Evolutionary conservation across 2,888 invertebrate species (phyloP), one percentile per base, ranked within the genome.

Genomic region (Portevinia maculata): DNA sequence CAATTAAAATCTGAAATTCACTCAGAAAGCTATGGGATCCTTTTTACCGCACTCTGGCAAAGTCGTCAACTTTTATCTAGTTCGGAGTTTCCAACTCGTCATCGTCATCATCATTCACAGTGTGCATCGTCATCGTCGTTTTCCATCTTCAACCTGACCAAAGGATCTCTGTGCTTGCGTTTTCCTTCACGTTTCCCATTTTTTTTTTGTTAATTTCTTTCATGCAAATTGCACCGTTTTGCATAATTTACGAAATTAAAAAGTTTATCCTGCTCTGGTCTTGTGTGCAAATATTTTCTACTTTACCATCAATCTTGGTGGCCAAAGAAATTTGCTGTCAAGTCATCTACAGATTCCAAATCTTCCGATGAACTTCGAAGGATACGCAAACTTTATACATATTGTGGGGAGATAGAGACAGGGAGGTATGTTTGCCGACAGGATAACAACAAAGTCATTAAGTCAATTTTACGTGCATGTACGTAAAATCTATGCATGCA

Each of bases 171-270:
- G 9, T 28, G 53, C 46, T 8, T 24, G 24, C 41, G 24, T 19
- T 1, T 17, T 30, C 28, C 17, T 9, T 9, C 21, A 9, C n/a
- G 24, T 24, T 24, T 24, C 5, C 5, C 5, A 37, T 34, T 34
- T 32, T 24, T 24, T 50, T 19, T 24, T 32, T 24, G 13, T 28
- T 11, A 8, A 11, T 11, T 60, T 34, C 37, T 32, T 67, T 19
- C 21, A 75, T 75, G 75, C 53, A 75, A 75, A 67, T 75, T 67
- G 67, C 75, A 75, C 17, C 75, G 75, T 60, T 75, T 75, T 75
- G 75, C 75, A 75, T 75, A 75, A 75, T 75, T 75, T 75, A 69
- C 67, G 53, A 75, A 75, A 75, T 75, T 75, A 75, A 75, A 75
- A 75, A 75, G 67, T 75, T 75, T 73, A 37, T 46, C 44, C 34